Percentiles rank a stretch among this genome's conserved stretches.
phyloP scores from a whole-genome alignment of 2,113 vertebrate genomes.

The Dipodomys spectabilis region DNA sequence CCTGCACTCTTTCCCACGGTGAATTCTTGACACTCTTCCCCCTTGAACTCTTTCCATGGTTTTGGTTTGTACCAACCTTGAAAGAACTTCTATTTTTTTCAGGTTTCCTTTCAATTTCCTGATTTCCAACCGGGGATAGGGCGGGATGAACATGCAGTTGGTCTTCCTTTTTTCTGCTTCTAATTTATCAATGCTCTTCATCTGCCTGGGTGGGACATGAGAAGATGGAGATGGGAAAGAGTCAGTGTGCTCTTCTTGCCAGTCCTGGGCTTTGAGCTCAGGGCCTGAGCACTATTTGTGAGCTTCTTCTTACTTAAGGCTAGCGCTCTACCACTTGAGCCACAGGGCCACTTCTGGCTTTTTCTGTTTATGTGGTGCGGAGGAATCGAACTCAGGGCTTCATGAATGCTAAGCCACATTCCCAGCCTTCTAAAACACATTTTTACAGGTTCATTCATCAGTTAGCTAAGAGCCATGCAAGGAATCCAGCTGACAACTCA shows the following conservation, averaged over 20 bases:
- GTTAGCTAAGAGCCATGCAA: neutral
- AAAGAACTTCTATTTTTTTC: neutral
- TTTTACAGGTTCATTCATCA: neutral
- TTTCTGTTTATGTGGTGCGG: too few relatives aligned
- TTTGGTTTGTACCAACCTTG: constrained; percentile 50
- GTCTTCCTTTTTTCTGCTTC: constrained; percentile 23
- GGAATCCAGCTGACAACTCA: neutral
- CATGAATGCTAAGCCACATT: too few relatives aligned
- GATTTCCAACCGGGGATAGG: fast-evolving
- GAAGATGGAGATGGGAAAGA: neutral
- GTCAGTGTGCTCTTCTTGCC: neutral
- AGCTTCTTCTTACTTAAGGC: too few relatives aligned
- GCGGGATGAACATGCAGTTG: neutral
- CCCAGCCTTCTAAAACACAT: too few relatives aligned
- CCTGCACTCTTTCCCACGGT: neutral
- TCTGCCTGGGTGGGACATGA: constrained; percentile 40
- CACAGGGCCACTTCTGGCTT: too few relatives aligned
- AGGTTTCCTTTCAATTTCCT: neutral
- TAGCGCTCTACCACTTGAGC: too few relatives aligned
- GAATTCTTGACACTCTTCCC: neutral
- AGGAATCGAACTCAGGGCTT: too few relatives aligned
- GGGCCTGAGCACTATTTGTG: too few relatives aligned
- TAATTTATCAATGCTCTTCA: neutral
- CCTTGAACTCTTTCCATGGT: neutral
- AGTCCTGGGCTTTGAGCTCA: too few relatives aligned